phyloP scores from a whole-genome alignment of 1,140 invertebrate genomes.

The Halyomorpha halys region DNA sequence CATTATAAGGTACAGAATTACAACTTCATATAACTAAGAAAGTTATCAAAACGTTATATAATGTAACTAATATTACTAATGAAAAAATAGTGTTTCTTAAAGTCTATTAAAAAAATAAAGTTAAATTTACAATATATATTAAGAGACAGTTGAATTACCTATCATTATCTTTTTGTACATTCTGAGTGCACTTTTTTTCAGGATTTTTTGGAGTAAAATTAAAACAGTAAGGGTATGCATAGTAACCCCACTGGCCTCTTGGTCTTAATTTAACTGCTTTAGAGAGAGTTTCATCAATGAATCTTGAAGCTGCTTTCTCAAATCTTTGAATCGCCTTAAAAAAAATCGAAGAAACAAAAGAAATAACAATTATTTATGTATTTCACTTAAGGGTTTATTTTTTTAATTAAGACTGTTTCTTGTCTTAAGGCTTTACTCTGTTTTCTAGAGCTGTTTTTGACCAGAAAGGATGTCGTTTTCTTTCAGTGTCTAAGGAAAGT shows the following conservation, averaged over 20 bases:
- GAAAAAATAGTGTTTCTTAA: too few species aligned
- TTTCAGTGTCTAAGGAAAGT: slow-evolving; percentile 49
- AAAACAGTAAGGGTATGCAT: slow-evolving; percentile 69
- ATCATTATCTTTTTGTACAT: slow-evolving; percentile 49
- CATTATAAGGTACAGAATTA: too few species aligned
- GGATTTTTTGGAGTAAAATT: slow-evolving; percentile 50
- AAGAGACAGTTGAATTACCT: slow-evolving; percentile 43
- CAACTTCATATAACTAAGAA: too few species aligned
- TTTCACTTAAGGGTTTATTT: background rate
- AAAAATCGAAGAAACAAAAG: background rate
- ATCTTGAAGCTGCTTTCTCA: slow-evolving; percentile 48
- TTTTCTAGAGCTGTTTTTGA: slow-evolving; percentile 39
- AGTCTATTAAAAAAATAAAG: too few species aligned
- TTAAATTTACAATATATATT: too few species aligned
- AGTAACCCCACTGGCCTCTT: slow-evolving; percentile 63
- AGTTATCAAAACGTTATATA: too few species aligned
- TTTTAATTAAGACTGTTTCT: background rate
- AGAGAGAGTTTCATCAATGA: slow-evolving; percentile 54
- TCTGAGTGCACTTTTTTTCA: slow-evolving; percentile 39
- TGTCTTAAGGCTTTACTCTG: slow-evolving; percentile 40
- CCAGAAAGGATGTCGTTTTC: slow-evolving; percentile 48
- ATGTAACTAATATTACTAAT: too few species aligned
- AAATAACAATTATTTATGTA: background rate
- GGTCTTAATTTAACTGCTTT: slow-evolving; percentile 52
- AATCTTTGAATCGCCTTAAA: slow-evolving; percentile 44